These are phyloP conservation scores for Stomatorhinus ivindoensis DNA, from an alignment of 2,113 vertebrate species.

Conservation along the genomic window DNA sequence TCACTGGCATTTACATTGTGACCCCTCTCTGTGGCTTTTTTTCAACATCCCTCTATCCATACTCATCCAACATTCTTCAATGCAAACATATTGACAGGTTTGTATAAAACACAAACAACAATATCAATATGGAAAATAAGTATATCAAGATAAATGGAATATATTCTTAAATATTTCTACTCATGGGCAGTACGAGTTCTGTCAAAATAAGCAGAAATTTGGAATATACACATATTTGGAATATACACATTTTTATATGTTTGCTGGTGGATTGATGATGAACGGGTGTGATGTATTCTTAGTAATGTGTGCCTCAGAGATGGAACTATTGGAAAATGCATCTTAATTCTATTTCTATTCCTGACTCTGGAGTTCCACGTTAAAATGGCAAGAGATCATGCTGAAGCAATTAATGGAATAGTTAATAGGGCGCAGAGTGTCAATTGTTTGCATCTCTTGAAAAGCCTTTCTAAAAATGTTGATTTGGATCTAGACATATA, in stretches of 20 bases:
- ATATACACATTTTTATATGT: background rate
- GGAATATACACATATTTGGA: background rate
- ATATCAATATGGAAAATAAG: background rate
- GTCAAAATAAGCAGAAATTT: background rate
- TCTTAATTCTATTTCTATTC: constrained; percentile 3
- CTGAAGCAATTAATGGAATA: constrained; percentile 12
- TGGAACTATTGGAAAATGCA: background rate
- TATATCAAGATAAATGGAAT: background rate
- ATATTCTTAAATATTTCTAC: background rate
- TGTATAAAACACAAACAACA: background rate
- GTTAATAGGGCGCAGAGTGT: background rate
- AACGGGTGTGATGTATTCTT: background rate
- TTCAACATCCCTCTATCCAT: background rate
- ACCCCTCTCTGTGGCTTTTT: background rate
- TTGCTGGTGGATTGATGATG: background rate
- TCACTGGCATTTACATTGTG: background rate
- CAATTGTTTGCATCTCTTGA: background rate
- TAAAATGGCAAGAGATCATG: constrained; percentile 7
- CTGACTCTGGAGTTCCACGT: background rate
- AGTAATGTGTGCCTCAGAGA: background rate
- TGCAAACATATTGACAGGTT: background rate
- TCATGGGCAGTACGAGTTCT: background rate
- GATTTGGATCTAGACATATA: background rate
- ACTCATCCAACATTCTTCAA: background rate
- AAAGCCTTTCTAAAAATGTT: background rate